Conservation (phyloP, 1,140 invertebrate species). For the Pollicipes pollicipes region DNA sequence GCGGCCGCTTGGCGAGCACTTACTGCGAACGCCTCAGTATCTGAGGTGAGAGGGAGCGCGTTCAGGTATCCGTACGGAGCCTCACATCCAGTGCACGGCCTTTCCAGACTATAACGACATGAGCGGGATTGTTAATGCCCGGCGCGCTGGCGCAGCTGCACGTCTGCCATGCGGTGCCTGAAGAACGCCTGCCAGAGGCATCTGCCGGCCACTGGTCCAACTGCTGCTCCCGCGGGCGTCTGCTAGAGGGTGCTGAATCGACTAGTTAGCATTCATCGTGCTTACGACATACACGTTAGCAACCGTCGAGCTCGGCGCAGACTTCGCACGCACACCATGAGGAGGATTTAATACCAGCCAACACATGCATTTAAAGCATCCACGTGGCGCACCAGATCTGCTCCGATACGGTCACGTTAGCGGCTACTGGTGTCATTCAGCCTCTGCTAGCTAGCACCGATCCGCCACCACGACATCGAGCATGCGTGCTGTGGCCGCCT, state of each 20-base stretch:
- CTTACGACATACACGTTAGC: neutral
- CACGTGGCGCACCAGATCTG: neutral
- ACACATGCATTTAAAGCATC: neutral
- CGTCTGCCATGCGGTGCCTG: no score
- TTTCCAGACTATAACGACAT: slow-evolving; percentile 18
- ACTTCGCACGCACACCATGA: no score
- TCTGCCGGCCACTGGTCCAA: neutral
- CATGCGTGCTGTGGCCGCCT: no score
- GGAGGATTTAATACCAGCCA: neutral
- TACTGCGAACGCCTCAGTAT: slow-evolving; percentile 38
- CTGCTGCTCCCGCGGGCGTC: neutral
- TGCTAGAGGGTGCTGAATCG: neutral
- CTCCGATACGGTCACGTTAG: neutral
- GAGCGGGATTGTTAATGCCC: neutral
- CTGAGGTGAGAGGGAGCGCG: slow-evolving; percentile 66
- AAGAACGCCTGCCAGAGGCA: no score
- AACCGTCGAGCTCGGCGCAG: neutral
- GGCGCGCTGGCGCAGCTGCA: no score
- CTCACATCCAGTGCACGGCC: slow-evolving; percentile 65
- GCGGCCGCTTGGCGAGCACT: no score
- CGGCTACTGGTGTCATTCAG: neutral
- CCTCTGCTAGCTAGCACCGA: no score
- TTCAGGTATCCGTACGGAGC: slow-evolving; percentile 87
- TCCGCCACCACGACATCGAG: neutral
- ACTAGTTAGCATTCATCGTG: no score